Conservation (phyloP, 2,888 invertebrate genomes). For the Lepidonotus clava region DNA sequence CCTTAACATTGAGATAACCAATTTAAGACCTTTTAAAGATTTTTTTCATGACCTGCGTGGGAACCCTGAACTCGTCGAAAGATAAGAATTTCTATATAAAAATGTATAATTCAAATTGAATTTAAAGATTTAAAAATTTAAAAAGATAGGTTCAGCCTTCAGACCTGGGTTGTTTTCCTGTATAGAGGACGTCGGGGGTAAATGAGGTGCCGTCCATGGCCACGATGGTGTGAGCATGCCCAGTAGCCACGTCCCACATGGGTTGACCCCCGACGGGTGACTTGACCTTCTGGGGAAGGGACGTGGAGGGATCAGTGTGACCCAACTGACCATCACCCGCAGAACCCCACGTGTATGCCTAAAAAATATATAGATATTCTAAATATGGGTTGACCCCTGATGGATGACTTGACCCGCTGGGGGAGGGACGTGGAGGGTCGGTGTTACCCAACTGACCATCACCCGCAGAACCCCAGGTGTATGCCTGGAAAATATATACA, state of each 20-base stretch:
- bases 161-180: conserved; percentile 85
- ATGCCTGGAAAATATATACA: conserved; percentile 83
- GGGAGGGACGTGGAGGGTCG: conserved; percentile 69
- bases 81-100: too few species aligned
- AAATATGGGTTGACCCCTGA: conserved; percentile 82
- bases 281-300: conserved; percentile 71
- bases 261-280: conserved; percentile 80
- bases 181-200: conserved; percentile 86
- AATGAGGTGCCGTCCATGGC: conserved; percentile 83
- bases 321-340: conserved; percentile 88
- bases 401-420: conserved; percentile 68
- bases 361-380: too few species aligned
- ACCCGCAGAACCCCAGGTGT: conserved; percentile 90
- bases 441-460: conserved; percentile 86
- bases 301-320: conserved; percentile 75
- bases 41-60: too few species aligned
- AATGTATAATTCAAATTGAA: too few species aligned
- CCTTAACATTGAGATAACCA: too few species aligned
- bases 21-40: too few species aligned
- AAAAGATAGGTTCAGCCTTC: too few species aligned
- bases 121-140: too few species aligned
- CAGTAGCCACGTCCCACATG: conserved; percentile 85
- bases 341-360: conserved; percentile 90
- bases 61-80: too few species aligned
- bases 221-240: conserved; percentile 85